These are phyloP conservation scores for Drosophila mojavensis DNA, from an alignment of 1,140 invertebrate species.

Conservation along the genomic window DNA sequence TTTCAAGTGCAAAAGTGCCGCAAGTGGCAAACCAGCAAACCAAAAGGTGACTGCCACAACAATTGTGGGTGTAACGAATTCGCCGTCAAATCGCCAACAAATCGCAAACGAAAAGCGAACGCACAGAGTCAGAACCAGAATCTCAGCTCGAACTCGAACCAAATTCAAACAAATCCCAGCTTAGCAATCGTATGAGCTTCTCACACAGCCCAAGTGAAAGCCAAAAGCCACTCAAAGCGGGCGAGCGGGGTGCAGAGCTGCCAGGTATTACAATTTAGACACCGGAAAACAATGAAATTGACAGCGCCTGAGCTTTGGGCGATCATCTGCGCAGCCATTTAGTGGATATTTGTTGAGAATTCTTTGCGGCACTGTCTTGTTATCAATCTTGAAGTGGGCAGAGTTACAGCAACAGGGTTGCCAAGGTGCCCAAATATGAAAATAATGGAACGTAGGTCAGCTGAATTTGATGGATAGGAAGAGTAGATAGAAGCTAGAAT, in stretches of 20 bases:
- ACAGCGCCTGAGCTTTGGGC: constrained; percentile 60
- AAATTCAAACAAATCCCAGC: constrained; percentile 15
- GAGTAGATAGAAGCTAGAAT: no score
- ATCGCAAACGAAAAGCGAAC: constrained; percentile 47
- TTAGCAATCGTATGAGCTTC: constrained; percentile 31
- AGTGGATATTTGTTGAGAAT: constrained; percentile 54
- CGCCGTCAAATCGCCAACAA: constrained; percentile 47
- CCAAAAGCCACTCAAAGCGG: background rate
- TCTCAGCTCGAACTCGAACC: background rate
- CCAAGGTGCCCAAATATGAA: background rate
- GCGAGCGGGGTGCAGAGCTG: background rate
- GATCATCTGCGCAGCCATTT: constrained; percentile 71
- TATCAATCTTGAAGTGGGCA: constrained; percentile 48
- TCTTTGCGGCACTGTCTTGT: constrained; percentile 47
- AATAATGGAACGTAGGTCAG: background rate
- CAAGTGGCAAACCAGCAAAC: constrained; percentile 49
- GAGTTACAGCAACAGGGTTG: constrained; percentile 13
- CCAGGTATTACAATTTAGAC: constrained; percentile 75
- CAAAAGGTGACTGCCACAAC: constrained; percentile 50
- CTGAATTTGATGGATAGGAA: no score
- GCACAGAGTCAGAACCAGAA: constrained; percentile 31
- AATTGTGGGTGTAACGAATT: constrained; percentile 78
- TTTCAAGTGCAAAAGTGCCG: constrained; percentile 81
- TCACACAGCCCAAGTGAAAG: constrained; percentile 54
- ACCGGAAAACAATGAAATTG: constrained; percentile 83